Conservation (phyloP, 1,140 invertebrate genomes). For the Drosophila equinoxialis region DNA sequence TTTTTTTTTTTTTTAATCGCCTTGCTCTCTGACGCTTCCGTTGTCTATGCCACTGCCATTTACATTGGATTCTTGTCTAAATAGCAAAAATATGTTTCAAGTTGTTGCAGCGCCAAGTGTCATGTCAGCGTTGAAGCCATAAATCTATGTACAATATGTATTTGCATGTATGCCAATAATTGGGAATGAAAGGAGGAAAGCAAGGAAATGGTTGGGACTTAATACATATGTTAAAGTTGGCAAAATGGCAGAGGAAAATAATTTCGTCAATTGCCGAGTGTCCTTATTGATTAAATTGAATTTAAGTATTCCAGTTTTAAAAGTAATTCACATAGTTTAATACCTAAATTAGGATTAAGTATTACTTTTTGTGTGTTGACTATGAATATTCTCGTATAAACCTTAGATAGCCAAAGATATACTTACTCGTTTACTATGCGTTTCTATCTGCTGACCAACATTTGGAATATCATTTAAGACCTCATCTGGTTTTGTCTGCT, state of each 20-base stretch:
- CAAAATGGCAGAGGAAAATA: constrained; percentile 8
- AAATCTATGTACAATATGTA: constrained; percentile 57
- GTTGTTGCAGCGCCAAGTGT: constrained; percentile 49
- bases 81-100: constrained; percentile 1
- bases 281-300: too few species aligned
- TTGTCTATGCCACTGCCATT: not conserved
- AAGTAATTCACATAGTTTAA: too few species aligned
- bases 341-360: too few species aligned
- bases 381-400: not conserved
- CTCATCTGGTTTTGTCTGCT: not conserved
- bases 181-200: not conserved
- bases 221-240: constrained; percentile 53
- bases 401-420: not conserved
- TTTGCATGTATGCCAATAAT: constrained; percentile 44
- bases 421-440: not conserved
- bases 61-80: not conserved
- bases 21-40: not conserved
- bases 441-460: not conserved
- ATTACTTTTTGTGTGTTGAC: too few species aligned
- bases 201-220: not conserved
- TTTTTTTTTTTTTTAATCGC: too few species aligned
- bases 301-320: too few species aligned
- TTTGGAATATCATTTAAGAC: not conserved
- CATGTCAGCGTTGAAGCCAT: constrained; percentile 61
- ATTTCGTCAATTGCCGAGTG: too few species aligned